Base-by-base conservation (phyloP, 2,113 vertebrate species). In the Psilopogon haemacephalus region DNA sequence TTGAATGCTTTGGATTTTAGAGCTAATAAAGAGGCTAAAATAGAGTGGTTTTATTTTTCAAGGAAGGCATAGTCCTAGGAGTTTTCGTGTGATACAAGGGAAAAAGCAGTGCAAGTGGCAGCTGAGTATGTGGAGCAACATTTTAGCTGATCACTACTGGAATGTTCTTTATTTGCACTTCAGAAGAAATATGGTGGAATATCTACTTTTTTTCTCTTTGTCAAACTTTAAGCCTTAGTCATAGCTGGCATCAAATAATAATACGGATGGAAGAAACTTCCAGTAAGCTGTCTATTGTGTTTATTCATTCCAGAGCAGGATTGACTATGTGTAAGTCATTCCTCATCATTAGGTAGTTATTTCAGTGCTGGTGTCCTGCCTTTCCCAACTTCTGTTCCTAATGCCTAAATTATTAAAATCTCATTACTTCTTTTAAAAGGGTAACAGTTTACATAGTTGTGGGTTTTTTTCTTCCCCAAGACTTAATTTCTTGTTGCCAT, bases 231-330 rank as follows among this genome's bases (percentile, higher is more conserved):
- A 80, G 44, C 44, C 10, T 82, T 86, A 71, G 38, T 78, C 82
- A 75, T 89, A 91, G 70, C 82, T 95, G 88, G 70, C 70, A 84
- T 89, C 65, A 74, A 60, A 77, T 46, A 85, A 52, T 67, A 68
- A 50, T 20, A 75, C 42, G 38, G 35, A 35, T 76, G 79, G 65
- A 87, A 82, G n/a, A 72, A 88, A 89, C 50, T 55, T 78, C 4
- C 2, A 79, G 60, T 65, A 84, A 82, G 37, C 12, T 2, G 32
- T 52, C 58, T 83, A 4, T 52, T 70, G 50, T 84, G 33, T 89
- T 80, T 65, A 58, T 86, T 73, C 44, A 35, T 79, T 83, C n/a
- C 63, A 65, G 86, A 72, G 68, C 67, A 80, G 33, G n/a, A 69
- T 82, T 33, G 89, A 2, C 69, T 84, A 32, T 48, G 32, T 54